Base-by-base conservation (phyloP, 2,797 vertebrate genomes). In the Etheostoma perlongum region DNA sequence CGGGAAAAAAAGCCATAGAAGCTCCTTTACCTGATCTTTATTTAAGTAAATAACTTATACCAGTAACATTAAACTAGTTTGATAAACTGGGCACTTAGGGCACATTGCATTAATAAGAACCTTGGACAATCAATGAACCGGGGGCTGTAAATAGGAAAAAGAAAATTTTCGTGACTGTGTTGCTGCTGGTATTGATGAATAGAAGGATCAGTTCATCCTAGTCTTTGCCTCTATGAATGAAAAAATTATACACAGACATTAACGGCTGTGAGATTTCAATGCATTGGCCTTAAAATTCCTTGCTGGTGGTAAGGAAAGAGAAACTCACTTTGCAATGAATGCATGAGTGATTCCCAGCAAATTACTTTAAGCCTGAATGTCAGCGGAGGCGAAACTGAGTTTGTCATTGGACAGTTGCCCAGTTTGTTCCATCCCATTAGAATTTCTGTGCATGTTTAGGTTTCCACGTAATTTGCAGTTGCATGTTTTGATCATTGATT, bases 351-450 rank as follows among this genome's bases (percentile, higher is more conserved):
- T 88, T 90, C 76, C 72, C 74, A 79, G 74, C 54, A 90, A 93
- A 91, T 88, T 69, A 84, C 77, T 81, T 84, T 69, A 77, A 87
- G 74, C 68, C 73, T 16, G 40, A 67, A 80, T 69, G 78, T 87
- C 83, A 73, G 76, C 75, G 72, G 83, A 90, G 82, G 85, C 83
- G 65, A 89, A 91, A 74, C 49, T 60, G 71, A 82, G 72, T 87
- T 84, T 82, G 55, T 51, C 25, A 21, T 67, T 91, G 86, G 89
- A 92, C 67, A 72, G 65, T 53, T 85, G 87, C 85, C 88, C 63
- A 55, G 65, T 75, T 65, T 72, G 63, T 84, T 89, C 70, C 82
- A 55, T 85, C 84, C 70, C 84, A 75, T 92, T 85, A 84, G 74
- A 77, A 44, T 63, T 74, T 90, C 84, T 85, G 80, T 70, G 78